A percentile compares a stretch with the other conserved stretches of the same genome.
Evolutionary conservation across 2,797 vertebrate species (phyloP).

Genomic region (Carapus acus): DNA sequence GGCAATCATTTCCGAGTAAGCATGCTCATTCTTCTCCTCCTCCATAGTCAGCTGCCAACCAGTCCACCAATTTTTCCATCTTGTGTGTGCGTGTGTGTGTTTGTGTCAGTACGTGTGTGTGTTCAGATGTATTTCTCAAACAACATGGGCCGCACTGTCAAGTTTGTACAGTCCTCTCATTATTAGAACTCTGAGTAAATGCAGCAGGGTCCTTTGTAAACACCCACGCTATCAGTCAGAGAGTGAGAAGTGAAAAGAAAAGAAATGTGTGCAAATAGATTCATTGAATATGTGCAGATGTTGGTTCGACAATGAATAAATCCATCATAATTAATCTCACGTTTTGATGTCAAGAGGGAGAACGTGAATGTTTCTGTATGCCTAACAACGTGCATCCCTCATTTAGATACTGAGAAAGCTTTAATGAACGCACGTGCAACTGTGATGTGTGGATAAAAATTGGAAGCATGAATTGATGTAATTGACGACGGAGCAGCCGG

Average conservation of each 20-base stretch:
- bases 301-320: constrained; percentile 2
- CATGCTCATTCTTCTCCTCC: background rate
- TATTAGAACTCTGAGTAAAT: background rate
- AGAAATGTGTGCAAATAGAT: background rate
- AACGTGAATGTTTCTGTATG: background rate
- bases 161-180: too few species aligned
- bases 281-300: background rate
- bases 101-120: too few species aligned
- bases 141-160: too few species aligned
- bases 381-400: background rate
- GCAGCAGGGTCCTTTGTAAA: background rate
- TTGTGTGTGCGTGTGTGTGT: too few species aligned
- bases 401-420: background rate
- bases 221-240: constrained; percentile 4
- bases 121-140: too few species aligned
- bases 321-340: constrained; percentile 16
- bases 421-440: too few species aligned
- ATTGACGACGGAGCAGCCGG: too few species aligned
- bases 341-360: background rate
- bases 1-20: background rate
- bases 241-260: constrained; percentile 7
- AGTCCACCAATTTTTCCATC: too few species aligned
- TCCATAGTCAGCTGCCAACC: too few species aligned
- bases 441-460: background rate
- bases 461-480: background rate